phyloP scores from a whole-genome alignment of 2,797 vertebrate species.

The Trachops cirrhosus region DNA sequence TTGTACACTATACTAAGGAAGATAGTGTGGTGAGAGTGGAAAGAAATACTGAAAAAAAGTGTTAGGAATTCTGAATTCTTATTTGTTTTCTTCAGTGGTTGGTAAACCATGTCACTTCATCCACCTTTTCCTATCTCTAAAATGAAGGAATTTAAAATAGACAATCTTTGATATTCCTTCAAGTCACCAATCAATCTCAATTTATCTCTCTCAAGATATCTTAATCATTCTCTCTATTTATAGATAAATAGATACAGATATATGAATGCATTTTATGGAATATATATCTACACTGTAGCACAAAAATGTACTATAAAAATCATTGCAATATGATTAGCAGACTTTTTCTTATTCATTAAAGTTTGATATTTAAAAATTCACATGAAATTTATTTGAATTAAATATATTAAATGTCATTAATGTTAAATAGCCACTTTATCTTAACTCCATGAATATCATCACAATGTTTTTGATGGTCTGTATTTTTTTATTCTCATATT shows the following conservation, averaged over 20 bases:
- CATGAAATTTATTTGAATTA: background rate
- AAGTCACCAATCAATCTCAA: background rate
- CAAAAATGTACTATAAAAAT: background rate
- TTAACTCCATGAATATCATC: background rate
- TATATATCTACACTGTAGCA: background rate
- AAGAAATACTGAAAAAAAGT: background rate
- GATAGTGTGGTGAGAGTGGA: background rate
- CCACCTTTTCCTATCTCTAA: background rate
- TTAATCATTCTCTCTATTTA: background rate
- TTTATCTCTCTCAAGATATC: background rate
- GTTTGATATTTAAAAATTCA: background rate
- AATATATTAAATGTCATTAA: background rate
- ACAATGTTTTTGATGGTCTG: background rate
- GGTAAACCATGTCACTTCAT: background rate
- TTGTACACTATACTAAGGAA: background rate
- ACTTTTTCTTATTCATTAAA: background rate
- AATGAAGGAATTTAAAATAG: background rate
- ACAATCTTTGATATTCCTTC: background rate
- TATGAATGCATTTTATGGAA: background rate
- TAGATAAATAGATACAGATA: background rate
- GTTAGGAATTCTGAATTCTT: background rate
- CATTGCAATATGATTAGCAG: background rate
- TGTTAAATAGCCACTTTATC: background rate
- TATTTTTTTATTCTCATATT: background rate
- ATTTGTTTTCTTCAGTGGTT: background rate